These are phyloP conservation scores for Pitta sordida DNA, from an alignment of 2,113 vertebrate species.

Conservation along the genomic window DNA sequence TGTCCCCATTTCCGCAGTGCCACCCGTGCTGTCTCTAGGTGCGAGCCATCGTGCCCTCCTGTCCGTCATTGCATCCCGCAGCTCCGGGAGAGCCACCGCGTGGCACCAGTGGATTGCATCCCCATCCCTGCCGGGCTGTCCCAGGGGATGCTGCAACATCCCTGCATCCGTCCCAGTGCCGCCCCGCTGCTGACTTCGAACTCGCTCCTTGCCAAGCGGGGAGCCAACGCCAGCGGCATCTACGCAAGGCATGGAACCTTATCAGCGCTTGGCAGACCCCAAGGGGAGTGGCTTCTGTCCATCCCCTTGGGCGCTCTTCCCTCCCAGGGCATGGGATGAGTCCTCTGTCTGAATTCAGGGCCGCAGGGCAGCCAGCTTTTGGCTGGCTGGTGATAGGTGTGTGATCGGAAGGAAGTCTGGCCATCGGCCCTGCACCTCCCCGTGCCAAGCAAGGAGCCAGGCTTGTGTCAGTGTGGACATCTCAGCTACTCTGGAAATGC, in stretches of 20 bases:
- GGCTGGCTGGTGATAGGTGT: not conserved
- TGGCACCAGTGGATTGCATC: not conserved
- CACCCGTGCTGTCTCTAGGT: not conserved
- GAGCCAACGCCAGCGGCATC: not conserved
- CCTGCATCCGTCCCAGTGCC: not conserved
- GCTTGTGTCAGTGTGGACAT: not conserved
- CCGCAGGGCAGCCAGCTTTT: not conserved
- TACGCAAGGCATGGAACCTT: not conserved
- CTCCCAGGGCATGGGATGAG: not conserved
- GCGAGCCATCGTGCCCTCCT: not conserved
- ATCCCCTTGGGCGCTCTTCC: not conserved
- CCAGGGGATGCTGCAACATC: not conserved
- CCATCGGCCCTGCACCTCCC: not conserved
- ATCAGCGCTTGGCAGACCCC: not conserved
- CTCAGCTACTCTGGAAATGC: not conserved
- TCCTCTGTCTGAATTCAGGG: not conserved
- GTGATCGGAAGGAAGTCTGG: not conserved
- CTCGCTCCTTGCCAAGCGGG: not conserved
- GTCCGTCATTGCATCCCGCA: not conserved
- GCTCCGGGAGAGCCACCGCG: not conserved
- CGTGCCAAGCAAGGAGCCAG: accelerated
- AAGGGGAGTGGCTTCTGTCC: not conserved
- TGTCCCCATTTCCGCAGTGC: not conserved
- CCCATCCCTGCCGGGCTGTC: not conserved
- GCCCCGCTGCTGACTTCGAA: not conserved